These are phyloP conservation scores for Loriculus beryllinus DNA, from an alignment of 2,797 vertebrate genomes.

Conservation along the genomic window DNA sequence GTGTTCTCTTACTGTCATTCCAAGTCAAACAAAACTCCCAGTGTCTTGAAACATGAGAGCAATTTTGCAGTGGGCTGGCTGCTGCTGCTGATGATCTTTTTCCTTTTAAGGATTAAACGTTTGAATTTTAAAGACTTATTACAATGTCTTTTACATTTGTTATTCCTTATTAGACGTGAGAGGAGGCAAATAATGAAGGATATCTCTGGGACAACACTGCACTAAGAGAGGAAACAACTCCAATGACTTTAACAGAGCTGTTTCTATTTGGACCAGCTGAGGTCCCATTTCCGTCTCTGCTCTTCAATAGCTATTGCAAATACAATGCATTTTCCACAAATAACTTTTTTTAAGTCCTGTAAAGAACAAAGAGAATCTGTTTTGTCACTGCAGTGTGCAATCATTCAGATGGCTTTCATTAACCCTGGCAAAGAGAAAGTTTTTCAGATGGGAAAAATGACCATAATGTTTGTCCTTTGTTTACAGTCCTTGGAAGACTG, in stretches of 20 bases:
- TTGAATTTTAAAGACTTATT: background rate
- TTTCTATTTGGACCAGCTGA: constrained; percentile 6
- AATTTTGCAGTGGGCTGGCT: background rate
- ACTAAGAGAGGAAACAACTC: constrained; percentile 3
- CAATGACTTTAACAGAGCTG: background rate
- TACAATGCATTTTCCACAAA: background rate
- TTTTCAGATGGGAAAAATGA: background rate
- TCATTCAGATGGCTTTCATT: background rate
- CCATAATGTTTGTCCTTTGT: background rate
- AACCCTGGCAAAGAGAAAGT: background rate
- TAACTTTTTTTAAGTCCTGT: background rate
- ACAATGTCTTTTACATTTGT: background rate
- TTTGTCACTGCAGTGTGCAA: background rate
- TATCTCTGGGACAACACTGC: background rate
- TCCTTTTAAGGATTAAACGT: background rate
- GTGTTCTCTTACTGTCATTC: background rate
- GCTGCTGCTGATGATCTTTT: background rate
- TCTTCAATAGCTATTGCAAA: background rate
- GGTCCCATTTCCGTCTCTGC: background rate
- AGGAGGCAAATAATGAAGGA: background rate
- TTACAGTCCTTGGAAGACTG: constrained; percentile 82
- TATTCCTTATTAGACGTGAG: background rate
- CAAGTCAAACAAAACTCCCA: background rate
- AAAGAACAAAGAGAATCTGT: background rate
- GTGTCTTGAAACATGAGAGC: background rate